A percentile compares a stretch with the other conserved stretches of the same genome.
phyloP scores from a whole-genome alignment of 2,797 vertebrate genomes.

The Pipistrellus kuhlii region DNA sequence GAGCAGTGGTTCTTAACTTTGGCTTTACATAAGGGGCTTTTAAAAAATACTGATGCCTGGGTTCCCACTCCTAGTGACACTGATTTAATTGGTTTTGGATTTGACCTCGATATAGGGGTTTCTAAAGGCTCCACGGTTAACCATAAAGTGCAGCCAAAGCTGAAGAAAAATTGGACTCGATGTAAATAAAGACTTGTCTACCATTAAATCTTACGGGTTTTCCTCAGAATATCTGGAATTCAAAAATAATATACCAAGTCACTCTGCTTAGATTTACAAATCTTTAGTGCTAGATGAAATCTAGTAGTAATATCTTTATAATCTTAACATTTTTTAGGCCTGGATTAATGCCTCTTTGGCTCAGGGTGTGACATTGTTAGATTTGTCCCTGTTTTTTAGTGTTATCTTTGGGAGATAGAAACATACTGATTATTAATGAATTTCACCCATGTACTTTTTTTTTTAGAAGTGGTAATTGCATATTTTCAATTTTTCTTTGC shows the following conservation, averaged over 20 bases:
- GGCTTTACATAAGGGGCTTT: neutral
- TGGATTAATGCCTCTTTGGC: neutral
- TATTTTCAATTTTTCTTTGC: conserved; percentile 33
- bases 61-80: neutral
- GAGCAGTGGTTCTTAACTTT: neutral
- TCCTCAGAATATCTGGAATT: neutral
- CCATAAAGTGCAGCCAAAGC: neutral
- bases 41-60: neutral
- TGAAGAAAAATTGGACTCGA: neutral
- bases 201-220: neutral
- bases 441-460: neutral
- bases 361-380: neutral
- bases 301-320: neutral
- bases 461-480: neutral
- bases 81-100: neutral
- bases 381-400: neutral
- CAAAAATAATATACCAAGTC: neutral
- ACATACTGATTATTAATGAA: neutral
- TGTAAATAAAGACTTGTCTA: neutral
- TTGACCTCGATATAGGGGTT: neutral
- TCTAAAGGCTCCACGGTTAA: neutral
- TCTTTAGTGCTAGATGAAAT: conserved; percentile 2
- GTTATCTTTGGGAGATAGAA: neutral
- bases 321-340: neutral
- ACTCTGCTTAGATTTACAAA: neutral